Base-by-base conservation (phyloP, 2,113 vertebrate genomes). In the Piprites chloris region DNA sequence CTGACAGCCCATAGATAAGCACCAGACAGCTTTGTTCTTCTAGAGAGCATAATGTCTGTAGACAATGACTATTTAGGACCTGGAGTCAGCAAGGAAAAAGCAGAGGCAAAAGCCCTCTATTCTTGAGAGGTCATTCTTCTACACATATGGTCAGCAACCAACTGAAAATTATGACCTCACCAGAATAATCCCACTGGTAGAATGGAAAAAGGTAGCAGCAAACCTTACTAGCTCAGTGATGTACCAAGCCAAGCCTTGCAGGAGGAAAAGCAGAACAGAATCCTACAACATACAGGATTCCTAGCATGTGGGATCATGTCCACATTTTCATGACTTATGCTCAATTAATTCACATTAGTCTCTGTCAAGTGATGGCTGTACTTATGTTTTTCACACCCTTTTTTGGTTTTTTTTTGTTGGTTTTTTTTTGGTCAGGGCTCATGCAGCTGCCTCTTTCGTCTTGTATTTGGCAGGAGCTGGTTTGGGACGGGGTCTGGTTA, bases 221-320 rank as follows among this genome's bases (percentile, higher is more conserved):
- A 90, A 74, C 11, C 11, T 41, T 49, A 62, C 41, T 42, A 77
- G 5, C 24, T 82, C 44, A 76, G 44, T 3, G 12, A 72, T 65
- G 46, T 11, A 55, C 5, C 11, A 24, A 91, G 66, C n/a, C 49
- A 91, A 92, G 55, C 35, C 71, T 73, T 47, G 30, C 55, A 80
- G 42, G 33, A 93, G 59, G 35, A 91, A 90, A 91, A 90, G 41
- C 62, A 94, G 33, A 80, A 85, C 62, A 88, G 24, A 94, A 88
- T 69, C 50, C 66, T 85, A 61, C 47, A 87, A 47, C 33, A 46
- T 21, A 66, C 15, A 93, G 32, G 56, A 94, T 86, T 93, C 85
- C 37, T 78, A 90, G 85, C 92, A 44, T 84, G 85, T 90, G 72
- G 75, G 23, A 26, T 94, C 93, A 88, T 50, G 76, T 63, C 79